A percentile compares a stretch with the other conserved stretches of the same genome.
Evolutionary conservation across 2,888 invertebrate species (phyloP).

Genomic region (Habrosyne pyritoides): DNA sequence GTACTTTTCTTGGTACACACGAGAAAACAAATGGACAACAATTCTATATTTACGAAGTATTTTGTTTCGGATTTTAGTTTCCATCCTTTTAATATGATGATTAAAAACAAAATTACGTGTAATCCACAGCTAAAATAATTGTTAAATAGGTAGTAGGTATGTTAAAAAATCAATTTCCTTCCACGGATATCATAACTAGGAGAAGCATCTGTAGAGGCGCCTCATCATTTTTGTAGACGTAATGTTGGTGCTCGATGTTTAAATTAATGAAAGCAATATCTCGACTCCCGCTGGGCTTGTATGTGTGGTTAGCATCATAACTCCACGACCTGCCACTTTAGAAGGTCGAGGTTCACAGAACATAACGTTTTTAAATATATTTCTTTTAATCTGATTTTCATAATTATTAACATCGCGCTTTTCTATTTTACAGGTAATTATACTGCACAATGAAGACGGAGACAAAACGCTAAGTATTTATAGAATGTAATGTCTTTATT

Average conservation of each 20-base stretch:
- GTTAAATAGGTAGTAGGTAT: neutral
- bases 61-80: neutral
- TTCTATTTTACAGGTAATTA: neutral
- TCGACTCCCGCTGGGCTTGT: slow-evolving; percentile 3
- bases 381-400: neutral
- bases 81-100: neutral
- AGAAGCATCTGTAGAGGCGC: neutral
- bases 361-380: neutral
- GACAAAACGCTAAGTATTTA: slow-evolving; percentile 14
- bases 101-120: too few relatives aligned
- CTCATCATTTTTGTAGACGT: neutral
- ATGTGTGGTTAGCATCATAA: neutral
- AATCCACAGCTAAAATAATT: too few relatives aligned
- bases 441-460: neutral
- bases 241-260: neutral
- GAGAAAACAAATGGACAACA: neutral
- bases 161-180: neutral
- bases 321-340: neutral
- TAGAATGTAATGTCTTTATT: slow-evolving; percentile 28
- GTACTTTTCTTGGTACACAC: slow-evolving; percentile 7
- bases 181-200: neutral
- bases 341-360: neutral
- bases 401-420: neutral
- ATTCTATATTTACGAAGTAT: neutral
- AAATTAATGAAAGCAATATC: slow-evolving; percentile 4